Percentiles rank a stretch among this genome's conserved stretches.
Conservation (phyloP, 2,113 vertebrate genomes). For the Turnix velox region DNA sequence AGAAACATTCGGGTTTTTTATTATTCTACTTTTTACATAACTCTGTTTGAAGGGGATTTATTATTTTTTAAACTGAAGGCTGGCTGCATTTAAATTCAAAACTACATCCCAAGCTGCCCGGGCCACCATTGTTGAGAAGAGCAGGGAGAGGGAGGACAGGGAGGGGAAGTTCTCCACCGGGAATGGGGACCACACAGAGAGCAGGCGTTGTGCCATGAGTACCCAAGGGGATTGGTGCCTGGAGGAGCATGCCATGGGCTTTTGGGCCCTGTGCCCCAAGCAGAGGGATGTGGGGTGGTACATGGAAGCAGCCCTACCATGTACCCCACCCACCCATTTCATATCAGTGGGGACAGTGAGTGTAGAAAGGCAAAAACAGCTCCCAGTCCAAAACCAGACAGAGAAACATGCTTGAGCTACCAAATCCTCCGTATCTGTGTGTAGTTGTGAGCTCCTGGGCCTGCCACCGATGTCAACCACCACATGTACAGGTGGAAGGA, state of each 20-base stretch:
- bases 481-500: not conserved
- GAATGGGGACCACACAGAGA: constrained; percentile 3
- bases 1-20: not conserved
- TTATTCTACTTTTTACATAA: constrained; percentile 47
- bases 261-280: rapidly evolving
- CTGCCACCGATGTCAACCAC: not conserved
- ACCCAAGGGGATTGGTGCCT: not conserved
- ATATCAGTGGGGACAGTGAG: rapidly evolving
- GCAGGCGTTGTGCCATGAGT: not conserved
- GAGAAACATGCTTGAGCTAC: not conserved
- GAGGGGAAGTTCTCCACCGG: not conserved
- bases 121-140: constrained; percentile 20
- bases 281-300: rapidly evolving
- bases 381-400: rapidly evolving
- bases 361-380: not conserved
- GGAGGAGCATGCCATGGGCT: not conserved
- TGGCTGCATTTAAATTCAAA: constrained; percentile 32
- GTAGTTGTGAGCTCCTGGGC: not conserved
- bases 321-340: not conserved
- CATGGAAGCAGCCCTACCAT: rapidly evolving
- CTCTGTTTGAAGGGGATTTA: not conserved
- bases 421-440: not conserved
- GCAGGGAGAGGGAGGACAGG: not conserved
- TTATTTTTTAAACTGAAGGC: constrained; percentile 31
- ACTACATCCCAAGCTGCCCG: not conserved